Conservation (phyloP, 1,140 invertebrate species). For the Delia radicum region DNA sequence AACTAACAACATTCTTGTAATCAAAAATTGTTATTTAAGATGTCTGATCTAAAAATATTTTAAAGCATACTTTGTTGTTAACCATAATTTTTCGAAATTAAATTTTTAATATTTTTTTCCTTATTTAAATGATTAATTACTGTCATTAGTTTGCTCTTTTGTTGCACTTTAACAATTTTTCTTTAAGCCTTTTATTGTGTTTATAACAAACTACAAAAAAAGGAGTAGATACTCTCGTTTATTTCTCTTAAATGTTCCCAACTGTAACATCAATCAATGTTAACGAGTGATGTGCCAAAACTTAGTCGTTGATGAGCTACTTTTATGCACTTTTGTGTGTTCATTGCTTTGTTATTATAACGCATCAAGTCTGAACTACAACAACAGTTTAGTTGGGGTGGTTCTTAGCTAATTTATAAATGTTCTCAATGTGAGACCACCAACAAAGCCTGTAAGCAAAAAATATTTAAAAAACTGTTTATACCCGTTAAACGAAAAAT, state of each 20-base stretch:
- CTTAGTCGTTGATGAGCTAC: slow-evolving; percentile 22
- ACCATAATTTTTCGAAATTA: too few species aligned
- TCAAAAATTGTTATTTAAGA: too few species aligned
- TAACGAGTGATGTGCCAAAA: slow-evolving; percentile 22
- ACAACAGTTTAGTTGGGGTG: background rate
- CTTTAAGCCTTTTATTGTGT: background rate
- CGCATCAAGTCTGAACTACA: background rate
- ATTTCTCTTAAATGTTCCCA: background rate
- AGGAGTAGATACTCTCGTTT: background rate
- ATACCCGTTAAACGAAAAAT: too few species aligned
- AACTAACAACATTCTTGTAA: too few species aligned
- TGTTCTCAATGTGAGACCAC: slow-evolving; percentile 13
- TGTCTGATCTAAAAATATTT: too few species aligned
- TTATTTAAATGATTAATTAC: background rate
- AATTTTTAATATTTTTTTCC: background rate
- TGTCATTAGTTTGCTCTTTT: background rate
- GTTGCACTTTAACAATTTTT: background rate
- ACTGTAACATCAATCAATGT: slow-evolving; percentile 13
- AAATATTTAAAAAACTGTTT: background rate
- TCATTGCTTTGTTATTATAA: background rate
- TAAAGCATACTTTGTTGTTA: too few species aligned
- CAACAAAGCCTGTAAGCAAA: background rate
- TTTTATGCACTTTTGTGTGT: slow-evolving; percentile 16
- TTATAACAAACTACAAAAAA: background rate
- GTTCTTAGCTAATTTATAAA: slow-evolving; percentile 6